Evolutionary conservation across 2,797 vertebrate species (phyloP).

Genomic region (Sebastes nivosus): DNA sequence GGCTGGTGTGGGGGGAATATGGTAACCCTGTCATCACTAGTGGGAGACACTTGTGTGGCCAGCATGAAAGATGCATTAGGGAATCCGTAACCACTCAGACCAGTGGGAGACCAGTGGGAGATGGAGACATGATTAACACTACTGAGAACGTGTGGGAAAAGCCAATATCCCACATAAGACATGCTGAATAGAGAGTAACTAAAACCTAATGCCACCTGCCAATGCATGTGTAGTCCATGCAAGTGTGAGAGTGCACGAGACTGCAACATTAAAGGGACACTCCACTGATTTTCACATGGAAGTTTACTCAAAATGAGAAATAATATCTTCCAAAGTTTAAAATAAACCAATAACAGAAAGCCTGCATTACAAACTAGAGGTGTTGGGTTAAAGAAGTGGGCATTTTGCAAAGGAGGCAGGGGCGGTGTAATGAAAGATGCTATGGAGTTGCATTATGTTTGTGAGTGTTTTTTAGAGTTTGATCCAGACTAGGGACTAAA

Average conservation of each 20-base stretch:
- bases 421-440: background rate
- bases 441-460: background rate
- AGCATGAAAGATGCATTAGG: constrained; percentile 24
- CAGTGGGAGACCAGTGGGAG: constrained; percentile 42
- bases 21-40: constrained; percentile 65
- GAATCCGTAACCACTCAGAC: constrained; percentile 44
- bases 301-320: background rate
- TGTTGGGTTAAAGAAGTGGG: background rate
- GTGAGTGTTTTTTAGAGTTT: background rate
- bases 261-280: background rate
- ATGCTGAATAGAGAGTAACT: constrained; percentile 24
- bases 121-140: constrained; percentile 20
- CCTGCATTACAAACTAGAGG: background rate
- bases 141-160: constrained; percentile 49
- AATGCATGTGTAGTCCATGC: background rate
- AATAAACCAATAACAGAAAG: background rate
- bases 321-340: background rate
- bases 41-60: constrained; percentile 45
- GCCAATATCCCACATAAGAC: constrained; percentile 20
- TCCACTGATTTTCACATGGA: background rate
- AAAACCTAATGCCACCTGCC: constrained; percentile 11
- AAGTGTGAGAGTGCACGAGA: background rate
- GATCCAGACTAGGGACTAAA: background rate
- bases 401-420: background rate
- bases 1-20: constrained; percentile 25